phyloP scores from a whole-genome alignment of 2,888 invertebrate species.

The Eupithecia dodoneata region DNA sequence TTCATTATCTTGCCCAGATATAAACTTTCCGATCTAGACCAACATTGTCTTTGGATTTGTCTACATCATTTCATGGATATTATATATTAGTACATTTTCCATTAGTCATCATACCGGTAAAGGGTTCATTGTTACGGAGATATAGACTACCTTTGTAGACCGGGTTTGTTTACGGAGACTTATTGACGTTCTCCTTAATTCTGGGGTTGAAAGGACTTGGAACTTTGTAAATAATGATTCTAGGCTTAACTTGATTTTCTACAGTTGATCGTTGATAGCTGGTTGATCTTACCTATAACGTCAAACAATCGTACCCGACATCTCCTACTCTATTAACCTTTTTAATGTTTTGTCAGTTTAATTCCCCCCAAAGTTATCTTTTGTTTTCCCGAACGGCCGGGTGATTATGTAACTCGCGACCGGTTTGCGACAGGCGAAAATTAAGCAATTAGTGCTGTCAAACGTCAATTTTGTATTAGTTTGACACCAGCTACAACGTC shows the following conservation, averaged over 20 bases:
- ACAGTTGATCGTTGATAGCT: neutral
- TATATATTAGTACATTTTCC: constrained; percentile 1
- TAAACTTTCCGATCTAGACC: neutral
- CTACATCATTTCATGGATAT: neutral
- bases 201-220: neutral
- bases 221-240: neutral
- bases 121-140: constrained; percentile 4
- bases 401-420: no score
- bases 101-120: neutral
- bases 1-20: neutral
- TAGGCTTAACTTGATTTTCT: neutral
- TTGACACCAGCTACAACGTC: no score
- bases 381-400: neutral
- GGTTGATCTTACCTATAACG: neutral
- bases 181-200: constrained; percentile 5
- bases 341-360: neutral
- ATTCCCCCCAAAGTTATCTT: neutral
- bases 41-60: neutral
- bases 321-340: neutral
- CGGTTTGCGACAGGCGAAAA: no score
- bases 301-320: neutral
- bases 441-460: no score
- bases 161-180: neutral
- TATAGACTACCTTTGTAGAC: constrained; percentile 4
- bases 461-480: no score